Percentiles rank a stretch among this genome's conserved stretches.
phyloP scores from a whole-genome alignment of 2,888 invertebrate genomes.

The Clostera curtula region DNA sequence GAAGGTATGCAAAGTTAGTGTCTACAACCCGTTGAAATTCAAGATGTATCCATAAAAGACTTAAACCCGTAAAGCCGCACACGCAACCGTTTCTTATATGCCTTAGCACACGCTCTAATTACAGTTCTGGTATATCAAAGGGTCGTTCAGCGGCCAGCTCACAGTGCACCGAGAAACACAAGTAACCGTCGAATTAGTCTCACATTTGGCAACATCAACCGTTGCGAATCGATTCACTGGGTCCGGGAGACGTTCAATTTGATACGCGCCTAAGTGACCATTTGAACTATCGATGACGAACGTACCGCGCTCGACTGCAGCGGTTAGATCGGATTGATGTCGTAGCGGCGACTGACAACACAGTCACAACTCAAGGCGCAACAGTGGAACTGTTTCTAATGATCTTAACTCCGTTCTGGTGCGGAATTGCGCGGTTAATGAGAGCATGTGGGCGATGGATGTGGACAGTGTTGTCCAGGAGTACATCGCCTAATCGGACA shows the following conservation, averaged over 20 bases:
- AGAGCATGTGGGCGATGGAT: slow-evolving; percentile 53
- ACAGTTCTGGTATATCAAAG: slow-evolving; percentile 36
- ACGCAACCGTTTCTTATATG: slow-evolving; percentile 33
- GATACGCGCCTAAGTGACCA: slow-evolving; percentile 23
- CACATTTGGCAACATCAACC: slow-evolving; percentile 39
- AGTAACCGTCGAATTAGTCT: slow-evolving; percentile 43
- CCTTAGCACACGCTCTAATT: slow-evolving; percentile 45
- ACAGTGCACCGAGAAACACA: slow-evolving; percentile 45
- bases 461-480: slow-evolving; percentile 38
- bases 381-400: slow-evolving; percentile 52
- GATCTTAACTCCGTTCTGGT: slow-evolving; percentile 57
- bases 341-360: slow-evolving; percentile 58
- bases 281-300: slow-evolving; percentile 31
- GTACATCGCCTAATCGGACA: slow-evolving; percentile 20
- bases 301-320: slow-evolving; percentile 38
- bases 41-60: no score
- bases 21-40: no score
- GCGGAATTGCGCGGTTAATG: slow-evolving; percentile 52
- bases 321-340: slow-evolving; percentile 56
- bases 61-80: slow-evolving; percentile 23
- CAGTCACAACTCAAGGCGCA: slow-evolving; percentile 37
- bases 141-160: slow-evolving; percentile 40
- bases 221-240: slow-evolving; percentile 42
- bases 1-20: no score
- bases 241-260: slow-evolving; percentile 29